phyloP scores from a whole-genome alignment of 2,113 vertebrate species.

The Siphamia tubifer region DNA sequence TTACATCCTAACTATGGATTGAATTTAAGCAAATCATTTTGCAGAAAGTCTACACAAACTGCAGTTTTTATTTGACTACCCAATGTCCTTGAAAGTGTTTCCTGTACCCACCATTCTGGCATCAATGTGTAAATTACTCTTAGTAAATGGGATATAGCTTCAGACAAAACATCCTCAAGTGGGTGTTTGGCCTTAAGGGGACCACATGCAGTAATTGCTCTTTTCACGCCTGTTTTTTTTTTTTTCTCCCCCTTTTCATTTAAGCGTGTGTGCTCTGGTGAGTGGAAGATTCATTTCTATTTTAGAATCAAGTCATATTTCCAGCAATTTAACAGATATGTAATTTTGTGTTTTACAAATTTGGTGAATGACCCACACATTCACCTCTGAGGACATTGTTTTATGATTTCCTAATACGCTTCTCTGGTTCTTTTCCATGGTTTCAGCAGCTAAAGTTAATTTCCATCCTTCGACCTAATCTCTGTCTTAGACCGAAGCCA shows the following conservation, averaged over 20 bases:
- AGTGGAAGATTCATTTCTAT: conserved; percentile 5
- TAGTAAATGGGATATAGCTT: conserved; percentile 11
- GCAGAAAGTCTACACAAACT: not conserved
- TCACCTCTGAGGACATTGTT: not conserved
- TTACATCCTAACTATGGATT: no score
- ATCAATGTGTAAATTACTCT: conserved; percentile 2
- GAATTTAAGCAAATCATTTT: not conserved
- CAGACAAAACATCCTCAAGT: conserved; percentile 29
- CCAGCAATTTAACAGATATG: not conserved
- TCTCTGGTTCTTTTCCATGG: not conserved
- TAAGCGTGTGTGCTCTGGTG: not conserved
- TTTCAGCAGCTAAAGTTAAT: not conserved
- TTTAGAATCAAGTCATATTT: conserved; percentile 1
- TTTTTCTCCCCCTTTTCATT: no score
- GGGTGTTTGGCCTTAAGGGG: conserved; percentile 16
- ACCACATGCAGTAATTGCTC: conserved; percentile 10
- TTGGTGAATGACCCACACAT: not conserved
- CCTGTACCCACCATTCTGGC: conserved; percentile 2
- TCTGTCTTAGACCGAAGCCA: not conserved
- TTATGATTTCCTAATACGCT: not conserved
- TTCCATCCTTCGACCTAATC: not conserved
- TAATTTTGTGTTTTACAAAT: not conserved
- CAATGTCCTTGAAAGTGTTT: not conserved
- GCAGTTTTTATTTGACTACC: not conserved
- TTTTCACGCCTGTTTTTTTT: conserved; percentile 33